Percentiles rank a stretch among this genome's conserved stretches.
These are phyloP conservation scores for Poecile montanus DNA, from an alignment of 2,797 vertebrate species.

Conservation along the genomic window DNA sequence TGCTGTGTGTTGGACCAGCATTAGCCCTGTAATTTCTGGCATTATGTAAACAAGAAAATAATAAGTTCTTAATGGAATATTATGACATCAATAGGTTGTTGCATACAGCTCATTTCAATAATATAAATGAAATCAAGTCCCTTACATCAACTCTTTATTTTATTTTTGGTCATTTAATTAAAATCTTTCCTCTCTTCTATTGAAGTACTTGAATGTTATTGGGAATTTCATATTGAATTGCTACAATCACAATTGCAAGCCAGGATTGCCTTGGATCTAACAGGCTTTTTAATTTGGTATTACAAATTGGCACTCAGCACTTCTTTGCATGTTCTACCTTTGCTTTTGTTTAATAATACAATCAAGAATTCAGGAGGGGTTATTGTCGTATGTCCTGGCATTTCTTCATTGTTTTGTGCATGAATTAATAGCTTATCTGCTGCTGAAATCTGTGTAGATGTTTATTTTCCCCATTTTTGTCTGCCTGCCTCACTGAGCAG, in stretches of 20 bases:
- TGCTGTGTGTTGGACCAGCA: background rate
- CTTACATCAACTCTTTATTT: background rate
- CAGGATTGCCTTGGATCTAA: background rate
- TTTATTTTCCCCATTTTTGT: constrained; percentile 6
- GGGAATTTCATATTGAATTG: background rate
- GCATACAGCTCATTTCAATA: background rate
- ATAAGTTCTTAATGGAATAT: constrained; percentile 47
- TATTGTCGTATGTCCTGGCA: background rate
- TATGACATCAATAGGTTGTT: constrained; percentile 27
- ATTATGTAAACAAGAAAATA: constrained; percentile 46
- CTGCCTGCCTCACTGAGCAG: constrained; percentile 2
- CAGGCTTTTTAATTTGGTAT: background rate
- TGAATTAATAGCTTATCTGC: constrained; percentile 36
- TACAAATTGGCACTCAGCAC: background rate
- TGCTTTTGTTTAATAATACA: background rate
- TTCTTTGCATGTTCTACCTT: background rate
- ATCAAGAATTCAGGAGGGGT: background rate
- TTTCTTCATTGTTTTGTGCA: constrained; percentile 29
- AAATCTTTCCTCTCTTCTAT: background rate
- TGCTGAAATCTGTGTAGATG: background rate
- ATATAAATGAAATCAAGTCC: constrained; percentile 16
- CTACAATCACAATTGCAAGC: background rate
- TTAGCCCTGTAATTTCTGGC: constrained; percentile 2
- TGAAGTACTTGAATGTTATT: background rate
- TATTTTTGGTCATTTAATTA: background rate